phyloP scores from a whole-genome alignment of 2,797 vertebrate genomes.

The Fistularia tabacaria region DNA sequence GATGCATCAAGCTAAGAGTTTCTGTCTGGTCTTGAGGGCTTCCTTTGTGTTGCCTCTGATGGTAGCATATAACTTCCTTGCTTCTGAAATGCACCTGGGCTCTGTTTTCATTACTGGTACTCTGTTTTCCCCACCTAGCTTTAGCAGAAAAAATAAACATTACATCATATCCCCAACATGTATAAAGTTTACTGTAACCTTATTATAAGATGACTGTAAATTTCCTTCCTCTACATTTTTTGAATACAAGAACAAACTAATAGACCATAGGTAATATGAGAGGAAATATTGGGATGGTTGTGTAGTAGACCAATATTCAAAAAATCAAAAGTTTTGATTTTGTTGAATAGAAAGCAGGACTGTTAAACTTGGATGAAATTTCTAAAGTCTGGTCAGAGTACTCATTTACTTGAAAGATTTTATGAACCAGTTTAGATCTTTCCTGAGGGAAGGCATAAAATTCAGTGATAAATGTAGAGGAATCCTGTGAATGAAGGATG shows the following conservation, averaged over 20 bases:
- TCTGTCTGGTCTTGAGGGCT: conserved; percentile 61
- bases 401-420: too few species aligned
- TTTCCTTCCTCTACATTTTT: conserved; percentile 15
- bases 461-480: too few species aligned
- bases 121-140: conserved; percentile 63
- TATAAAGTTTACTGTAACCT: conserved; percentile 29
- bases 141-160: conserved; percentile 37
- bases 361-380: too few species aligned
- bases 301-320: too few species aligned
- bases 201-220: conserved; percentile 14
- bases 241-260: conserved; percentile 7
- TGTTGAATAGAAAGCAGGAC: too few species aligned
- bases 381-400: too few species aligned
- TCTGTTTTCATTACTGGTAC: conserved; percentile 63
- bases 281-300: too few species aligned
- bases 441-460: too few species aligned
- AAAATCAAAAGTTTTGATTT: too few species aligned
- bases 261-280: too few species aligned
- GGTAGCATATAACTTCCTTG: conserved; percentile 57
- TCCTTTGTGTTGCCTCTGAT: conserved; percentile 71
- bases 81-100: conserved; percentile 75
- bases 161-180: conserved; percentile 29
- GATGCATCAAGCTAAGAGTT: conserved; percentile 42
- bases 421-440: too few species aligned
- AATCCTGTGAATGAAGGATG: too few species aligned